Evolutionary conservation across 2,113 vertebrate genomes (phyloP), one percentile per base, ranked within the genome.

Genomic region (Dicerorhinus sumatrensis): DNA sequence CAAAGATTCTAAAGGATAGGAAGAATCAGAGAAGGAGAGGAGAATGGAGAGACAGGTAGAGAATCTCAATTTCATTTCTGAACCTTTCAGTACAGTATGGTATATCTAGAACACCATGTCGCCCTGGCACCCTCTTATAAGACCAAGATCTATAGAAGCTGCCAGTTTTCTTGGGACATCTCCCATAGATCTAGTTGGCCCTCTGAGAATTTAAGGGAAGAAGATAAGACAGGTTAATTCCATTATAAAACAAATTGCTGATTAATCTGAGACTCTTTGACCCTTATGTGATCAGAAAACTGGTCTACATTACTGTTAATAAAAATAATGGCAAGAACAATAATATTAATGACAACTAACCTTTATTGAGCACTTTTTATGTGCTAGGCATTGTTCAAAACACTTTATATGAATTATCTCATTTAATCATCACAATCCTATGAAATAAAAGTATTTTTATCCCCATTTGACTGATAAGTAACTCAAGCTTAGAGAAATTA

Each of bases 401-500:
- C 13, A 42, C 23, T 93, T 85, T 62, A 69, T 27, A 76, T 65
- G 7, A 96, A 90, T 56, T 65, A 81, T 63, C 16, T 65, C 25
- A 91, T 39, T 60, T 82, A 80, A 85, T 82, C 39, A 81, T 73
- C 69, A 56, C 16, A 56, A 51, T n/a, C 60, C 51, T 65, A 73
- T 69, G n/a, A 94, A 79, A 89, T 29, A 20, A 87, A 58, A 25
- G 9, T 27, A 31, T 79, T 89, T 96, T 79, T 75, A 87, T 16
- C 20, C 5, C 20, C 69, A 39, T 72, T 93, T 93, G 36, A 81
- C 36, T 82, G 65, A 79, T 29, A 63, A 79, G 58, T 56, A 82
- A 36, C 21, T n/a, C n/a, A 79, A 90, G n/a, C n/a, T 86, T 39
- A 81, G 12, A 94, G 62, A 95, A 80, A 67, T 48, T 93, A 67